Conservation (phyloP, 2,113 vertebrate species). For the Atractosteus spatula region DNA sequence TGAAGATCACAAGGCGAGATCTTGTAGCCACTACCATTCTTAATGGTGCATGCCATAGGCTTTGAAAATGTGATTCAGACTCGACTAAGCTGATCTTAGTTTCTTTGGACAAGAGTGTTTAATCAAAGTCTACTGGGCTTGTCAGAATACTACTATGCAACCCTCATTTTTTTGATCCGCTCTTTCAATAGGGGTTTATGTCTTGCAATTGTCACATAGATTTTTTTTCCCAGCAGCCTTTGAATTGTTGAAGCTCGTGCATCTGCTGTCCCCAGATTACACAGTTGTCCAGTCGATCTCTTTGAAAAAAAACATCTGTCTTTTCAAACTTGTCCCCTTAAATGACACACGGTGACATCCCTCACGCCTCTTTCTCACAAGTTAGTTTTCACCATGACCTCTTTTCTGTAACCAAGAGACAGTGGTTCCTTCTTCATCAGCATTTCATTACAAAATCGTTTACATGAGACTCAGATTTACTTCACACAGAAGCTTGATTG, state of each 20-base stretch:
- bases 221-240: neutral
- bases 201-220: neutral
- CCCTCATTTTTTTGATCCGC: slow-evolving; percentile 2
- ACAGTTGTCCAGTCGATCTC: neutral
- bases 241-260: neutral
- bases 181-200: neutral
- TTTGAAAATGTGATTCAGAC: no score
- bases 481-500: no score
- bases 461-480: no score
- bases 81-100: slow-evolving; percentile 1
- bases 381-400: neutral
- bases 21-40: no score
- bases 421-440: no score
- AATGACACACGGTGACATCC: neutral
- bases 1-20: no score
- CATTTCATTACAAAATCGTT: no score
- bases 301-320: neutral
- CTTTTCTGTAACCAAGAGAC: no score
- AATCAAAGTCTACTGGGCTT: slow-evolving; percentile 4
- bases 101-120: neutral
- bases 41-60: no score
- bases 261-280: neutral
- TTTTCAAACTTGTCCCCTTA: neutral
- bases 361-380: neutral
- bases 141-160: neutral